Percentiles rank a stretch among this genome's conserved stretches.
phyloP scores from a whole-genome alignment of 2,113 vertebrate genomes.

The Ramphastos sulfuratus region DNA sequence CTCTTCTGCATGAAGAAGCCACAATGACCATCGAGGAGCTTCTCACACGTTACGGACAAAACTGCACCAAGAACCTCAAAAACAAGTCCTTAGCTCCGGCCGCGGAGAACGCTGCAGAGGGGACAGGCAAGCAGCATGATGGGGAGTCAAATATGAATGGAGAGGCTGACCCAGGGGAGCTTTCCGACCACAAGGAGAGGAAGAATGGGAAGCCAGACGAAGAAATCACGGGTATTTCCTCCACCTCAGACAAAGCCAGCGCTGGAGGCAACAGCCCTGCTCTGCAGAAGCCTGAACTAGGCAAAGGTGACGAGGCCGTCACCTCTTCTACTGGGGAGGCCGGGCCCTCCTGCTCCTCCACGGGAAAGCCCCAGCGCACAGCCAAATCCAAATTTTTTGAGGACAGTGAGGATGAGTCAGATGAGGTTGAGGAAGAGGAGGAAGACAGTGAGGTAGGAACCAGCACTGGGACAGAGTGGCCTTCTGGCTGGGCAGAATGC shows the following conservation, averaged over 20 bases:
- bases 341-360: conserved; percentile 95
- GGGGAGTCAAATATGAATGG: conserved; percentile 83
- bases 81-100: conserved; percentile 48
- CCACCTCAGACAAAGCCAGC: conserved; percentile 71
- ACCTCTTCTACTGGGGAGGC: conserved; percentile 85
- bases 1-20: conserved; percentile 95
- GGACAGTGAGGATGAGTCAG: conserved; percentile 96
- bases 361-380: conserved; percentile 82
- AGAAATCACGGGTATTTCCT: conserved; percentile 75
- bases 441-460: conserved; percentile 83
- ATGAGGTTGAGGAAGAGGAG: conserved; percentile 88
- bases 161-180: conserved; percentile 80
- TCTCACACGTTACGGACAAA: conserved; percentile 93
- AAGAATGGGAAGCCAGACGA: conserved; percentile 75
- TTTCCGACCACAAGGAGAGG: conserved; percentile 69
- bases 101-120: conserved; percentile 49
- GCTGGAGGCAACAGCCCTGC: conserved; percentile 65
- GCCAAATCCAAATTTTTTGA: conserved; percentile 97
- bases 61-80: conserved; percentile 84
- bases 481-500: conserved; percentile 36
- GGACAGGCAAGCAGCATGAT: conserved; percentile 74
- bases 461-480: conserved; percentile 52
- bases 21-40: conserved; percentile 99
- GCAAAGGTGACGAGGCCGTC: conserved; percentile 81
- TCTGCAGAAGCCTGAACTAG: conserved; percentile 67